Conservation (phyloP, 2,113 vertebrate species). For the Pycnonotus jocosus region DNA sequence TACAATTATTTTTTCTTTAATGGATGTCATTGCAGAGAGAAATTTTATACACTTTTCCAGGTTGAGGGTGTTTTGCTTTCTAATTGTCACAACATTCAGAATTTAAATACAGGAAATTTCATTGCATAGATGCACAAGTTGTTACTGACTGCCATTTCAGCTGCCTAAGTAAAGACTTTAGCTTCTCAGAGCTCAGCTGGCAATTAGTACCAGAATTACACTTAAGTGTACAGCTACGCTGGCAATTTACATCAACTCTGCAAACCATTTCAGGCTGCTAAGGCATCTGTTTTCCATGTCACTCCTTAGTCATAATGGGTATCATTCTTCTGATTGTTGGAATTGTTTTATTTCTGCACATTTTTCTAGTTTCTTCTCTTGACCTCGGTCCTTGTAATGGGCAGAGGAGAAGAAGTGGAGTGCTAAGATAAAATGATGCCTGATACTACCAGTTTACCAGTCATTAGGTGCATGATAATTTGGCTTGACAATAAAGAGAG, state of each 20-base stretch:
- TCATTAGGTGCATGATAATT: neutral
- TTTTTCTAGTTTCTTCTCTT: neutral
- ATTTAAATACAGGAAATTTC: neutral
- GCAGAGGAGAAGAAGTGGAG: neutral
- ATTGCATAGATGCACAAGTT: neutral
- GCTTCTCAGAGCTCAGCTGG: neutral
- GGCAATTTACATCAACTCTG: neutral
- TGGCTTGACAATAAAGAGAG: neutral
- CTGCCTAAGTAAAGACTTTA: neutral
- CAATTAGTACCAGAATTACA: neutral
- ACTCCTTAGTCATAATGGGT: neutral
- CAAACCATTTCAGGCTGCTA: neutral
- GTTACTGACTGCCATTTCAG: neutral
- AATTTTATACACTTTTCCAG: neutral
- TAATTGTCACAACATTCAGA: neutral
- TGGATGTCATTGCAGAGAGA: neutral
- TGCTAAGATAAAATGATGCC: neutral
- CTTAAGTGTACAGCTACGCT: neutral
- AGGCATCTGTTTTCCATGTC: neutral
- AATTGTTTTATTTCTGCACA: neutral
- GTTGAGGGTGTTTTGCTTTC: neutral
- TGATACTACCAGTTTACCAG: neutral
- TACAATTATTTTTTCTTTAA: neutral
- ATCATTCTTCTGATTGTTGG: neutral
- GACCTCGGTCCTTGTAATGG: neutral